phyloP scores from a whole-genome alignment of 1,140 invertebrate species.

The Myzus persicae region DNA sequence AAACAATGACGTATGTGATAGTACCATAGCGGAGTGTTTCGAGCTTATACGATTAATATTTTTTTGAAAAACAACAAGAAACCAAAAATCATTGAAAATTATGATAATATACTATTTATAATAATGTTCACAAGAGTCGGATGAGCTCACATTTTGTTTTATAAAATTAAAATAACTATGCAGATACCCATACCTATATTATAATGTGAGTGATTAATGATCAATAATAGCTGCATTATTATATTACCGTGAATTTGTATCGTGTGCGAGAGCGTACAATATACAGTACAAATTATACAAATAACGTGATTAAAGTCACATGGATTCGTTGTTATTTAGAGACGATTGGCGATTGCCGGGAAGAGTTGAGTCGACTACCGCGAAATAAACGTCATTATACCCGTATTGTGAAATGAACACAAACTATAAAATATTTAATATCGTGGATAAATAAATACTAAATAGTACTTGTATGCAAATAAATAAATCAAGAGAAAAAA shows the following conservation, averaged over 20 bases:
- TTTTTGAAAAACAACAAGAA: no score
- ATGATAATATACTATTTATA: background rate
- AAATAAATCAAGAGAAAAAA: no score
- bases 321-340: background rate
- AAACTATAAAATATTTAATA: background rate
- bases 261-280: background rate
- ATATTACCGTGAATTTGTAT: background rate
- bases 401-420: background rate
- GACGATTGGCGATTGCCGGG: background rate
- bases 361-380: background rate
- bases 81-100: background rate
- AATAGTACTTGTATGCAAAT: background rate
- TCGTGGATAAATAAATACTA: background rate
- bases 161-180: no score
- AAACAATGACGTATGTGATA: no score
- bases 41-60: no score
- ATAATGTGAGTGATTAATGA: background rate
- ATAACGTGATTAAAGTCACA: background rate
- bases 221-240: background rate
- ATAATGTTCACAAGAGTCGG: no score
- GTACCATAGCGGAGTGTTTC: no score
- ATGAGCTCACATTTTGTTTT: no score
- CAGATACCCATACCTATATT: no score
- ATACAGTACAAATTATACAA: background rate
- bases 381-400: background rate